A percentile compares a stretch with the other conserved stretches of the same genome.
These are phyloP conservation scores for Epinephelus fuscoguttatus DNA, from an alignment of 2,113 vertebrate species.

Conservation along the genomic window DNA sequence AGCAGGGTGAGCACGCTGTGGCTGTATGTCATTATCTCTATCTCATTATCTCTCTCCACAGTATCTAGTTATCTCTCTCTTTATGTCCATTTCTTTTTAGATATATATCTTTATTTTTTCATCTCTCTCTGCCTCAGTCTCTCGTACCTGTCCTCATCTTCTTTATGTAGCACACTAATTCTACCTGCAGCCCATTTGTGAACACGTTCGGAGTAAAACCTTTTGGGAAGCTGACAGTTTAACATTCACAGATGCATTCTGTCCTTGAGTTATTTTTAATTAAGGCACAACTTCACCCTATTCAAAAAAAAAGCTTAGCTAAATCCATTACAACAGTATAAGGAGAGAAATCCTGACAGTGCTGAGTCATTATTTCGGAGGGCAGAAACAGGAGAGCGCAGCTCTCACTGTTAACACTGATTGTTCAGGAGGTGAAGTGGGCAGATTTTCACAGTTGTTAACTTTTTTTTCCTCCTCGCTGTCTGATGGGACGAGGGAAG, in stretches of 20 bases:
- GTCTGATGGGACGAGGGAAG: neutral
- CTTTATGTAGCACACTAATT: neutral
- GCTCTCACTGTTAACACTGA: neutral
- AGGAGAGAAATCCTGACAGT: conserved; percentile 24
- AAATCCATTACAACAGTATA: conserved; percentile 41
- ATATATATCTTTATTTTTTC: too few species aligned
- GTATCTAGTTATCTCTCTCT: too few species aligned
- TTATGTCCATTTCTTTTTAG: too few species aligned
- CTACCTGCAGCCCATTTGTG: neutral
- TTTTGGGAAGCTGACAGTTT: neutral
- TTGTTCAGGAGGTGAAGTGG: conserved; percentile 15
- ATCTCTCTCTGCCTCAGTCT: too few species aligned
- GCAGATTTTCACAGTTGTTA: conserved; percentile 18
- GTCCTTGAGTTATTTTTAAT: conserved; percentile 31
- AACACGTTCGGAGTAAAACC: neutral
- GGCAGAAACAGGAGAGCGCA: neutral
- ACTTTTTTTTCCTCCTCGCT: neutral
- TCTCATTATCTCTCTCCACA: too few species aligned
- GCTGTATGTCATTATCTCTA: too few species aligned
- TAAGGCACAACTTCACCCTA: conserved; percentile 9
- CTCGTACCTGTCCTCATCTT: too few species aligned
- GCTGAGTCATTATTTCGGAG: conserved; percentile 37
- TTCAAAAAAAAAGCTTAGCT: conserved; percentile 34
- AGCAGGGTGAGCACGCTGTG: too few species aligned
- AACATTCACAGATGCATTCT: conserved; percentile 17